Conservation (phyloP, 2,888 invertebrate species). For the Scaptomyza tumidula region DNA sequence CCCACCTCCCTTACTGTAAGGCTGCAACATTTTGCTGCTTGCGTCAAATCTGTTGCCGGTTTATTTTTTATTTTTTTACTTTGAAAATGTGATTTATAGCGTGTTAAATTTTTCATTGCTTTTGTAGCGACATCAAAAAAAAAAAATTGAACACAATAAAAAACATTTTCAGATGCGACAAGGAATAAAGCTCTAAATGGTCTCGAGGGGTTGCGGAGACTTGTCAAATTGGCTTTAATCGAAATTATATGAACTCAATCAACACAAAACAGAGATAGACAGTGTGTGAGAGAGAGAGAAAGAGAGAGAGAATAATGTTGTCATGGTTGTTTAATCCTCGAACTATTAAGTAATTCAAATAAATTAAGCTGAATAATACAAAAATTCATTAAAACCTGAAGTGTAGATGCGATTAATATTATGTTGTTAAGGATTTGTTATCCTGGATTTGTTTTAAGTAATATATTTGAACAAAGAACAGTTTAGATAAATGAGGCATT, state of each 20-base stretch:
- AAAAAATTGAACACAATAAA: conserved; percentile 70
- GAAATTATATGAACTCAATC: conserved; percentile 75
- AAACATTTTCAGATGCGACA: conserved; percentile 47
- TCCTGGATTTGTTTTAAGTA: not conserved
- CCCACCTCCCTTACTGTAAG: not conserved
- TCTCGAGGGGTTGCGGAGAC: not conserved
- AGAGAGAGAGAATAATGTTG: not conserved
- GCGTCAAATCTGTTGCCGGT: conserved; percentile 46
- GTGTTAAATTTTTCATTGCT: conserved; percentile 78
- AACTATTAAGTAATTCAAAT: not conserved
- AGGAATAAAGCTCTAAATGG: conserved; percentile 1
- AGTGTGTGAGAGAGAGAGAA: not conserved
- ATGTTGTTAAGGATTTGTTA: not conserved
- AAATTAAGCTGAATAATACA: not conserved
- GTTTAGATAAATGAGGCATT: too few relatives aligned
- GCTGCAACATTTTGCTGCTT: conserved; percentile 67
- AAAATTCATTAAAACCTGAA: not conserved
- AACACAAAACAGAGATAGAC: conserved; percentile 4
- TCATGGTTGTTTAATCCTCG: not conserved
- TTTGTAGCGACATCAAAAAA: not conserved
- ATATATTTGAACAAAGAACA: too few relatives aligned
- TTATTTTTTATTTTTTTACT: not conserved
- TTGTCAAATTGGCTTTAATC: conserved; percentile 71
- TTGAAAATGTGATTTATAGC: conserved; percentile 76
- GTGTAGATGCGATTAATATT: not conserved